Evolutionary conservation across 2,888 invertebrate species (phyloP).

Genomic region (Ferdinandea cuprea): DNA sequence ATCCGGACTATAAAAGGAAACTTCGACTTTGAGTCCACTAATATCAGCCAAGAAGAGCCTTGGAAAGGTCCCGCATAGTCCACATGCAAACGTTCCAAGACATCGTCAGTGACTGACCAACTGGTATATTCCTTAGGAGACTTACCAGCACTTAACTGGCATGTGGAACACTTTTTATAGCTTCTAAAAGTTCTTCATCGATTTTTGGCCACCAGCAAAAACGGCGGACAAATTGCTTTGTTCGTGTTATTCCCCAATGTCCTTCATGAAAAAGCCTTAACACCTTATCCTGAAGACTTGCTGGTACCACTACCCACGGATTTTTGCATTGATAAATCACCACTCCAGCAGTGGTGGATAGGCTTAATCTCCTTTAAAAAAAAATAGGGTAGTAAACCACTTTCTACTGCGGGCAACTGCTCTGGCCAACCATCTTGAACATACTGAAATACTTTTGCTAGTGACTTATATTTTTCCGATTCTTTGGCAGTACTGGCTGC

Average conservation of each 20-base stretch:
- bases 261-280: not conserved
- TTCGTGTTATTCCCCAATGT: not conserved
- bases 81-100: too few relatives aligned
- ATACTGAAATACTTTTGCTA: not conserved
- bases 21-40: conserved; percentile 2
- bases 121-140: too few relatives aligned
- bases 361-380: not conserved
- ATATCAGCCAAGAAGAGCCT: conserved; percentile 4
- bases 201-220: too few relatives aligned
- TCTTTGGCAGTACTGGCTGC: not conserved
- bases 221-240: not conserved
- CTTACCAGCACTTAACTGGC: too few relatives aligned
- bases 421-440: not conserved
- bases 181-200: too few relatives aligned
- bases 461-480: not conserved
- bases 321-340: not conserved
- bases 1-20: conserved; percentile 15
- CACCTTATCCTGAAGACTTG: not conserved
- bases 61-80: too few relatives aligned
- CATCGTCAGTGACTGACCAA: too few relatives aligned
- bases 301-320: not conserved
- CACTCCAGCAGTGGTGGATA: not conserved
- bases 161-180: too few relatives aligned
- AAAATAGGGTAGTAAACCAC: not conserved
- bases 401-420: not conserved